Evolutionary conservation across 2,797 vertebrate genomes (phyloP), one percentile per base, ranked within the genome.

Genomic region (Pipistrellus pipistrellus): DNA sequence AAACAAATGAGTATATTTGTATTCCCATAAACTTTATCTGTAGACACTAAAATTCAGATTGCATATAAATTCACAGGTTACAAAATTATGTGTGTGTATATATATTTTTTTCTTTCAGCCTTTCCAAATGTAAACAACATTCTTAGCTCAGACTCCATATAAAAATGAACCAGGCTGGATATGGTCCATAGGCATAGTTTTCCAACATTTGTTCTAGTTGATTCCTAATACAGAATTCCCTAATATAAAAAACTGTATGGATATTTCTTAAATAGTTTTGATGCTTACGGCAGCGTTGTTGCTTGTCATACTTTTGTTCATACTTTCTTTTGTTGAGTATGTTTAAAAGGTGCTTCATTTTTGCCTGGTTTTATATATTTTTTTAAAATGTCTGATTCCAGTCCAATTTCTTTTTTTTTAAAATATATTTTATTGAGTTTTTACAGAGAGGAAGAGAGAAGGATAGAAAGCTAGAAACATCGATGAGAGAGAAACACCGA

Each of bases 351-450:
- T 72, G 25, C 1, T 91, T 8, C 12, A 57, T 84, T 78, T 88
- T 83, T 83, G 35, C 46, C 9, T 77, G 85, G 41, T 38, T 82
- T 90, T 81, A 41, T 68, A 25, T 77, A 27, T 53, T 78, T 27
- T 41, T 89, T 93, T n/a, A 64, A 38, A 82, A 82, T 38, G 35
- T 57, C 53, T 91, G 59, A 35, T 88, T 69, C 32, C 23, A 57
- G 27, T 68, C 1, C 17, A 20, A 3, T 88, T 71, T 2, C 81
- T 88, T 88, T 6, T 41, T 88, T 88, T 41, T 38, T 4, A 38
- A 38, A 41, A 41, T 41, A 41, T 41, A 41, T 41, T 41, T 41
- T 41, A 41, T 41, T 41, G 38, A 41, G 38, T 41, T 41, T 41
- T 41, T 41, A 41, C 38, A 41, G 38, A 41, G 38, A 41, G 38